Evolutionary conservation across 2,797 vertebrate genomes (phyloP).

Genomic region (Pangasius larnaudii): DNA sequence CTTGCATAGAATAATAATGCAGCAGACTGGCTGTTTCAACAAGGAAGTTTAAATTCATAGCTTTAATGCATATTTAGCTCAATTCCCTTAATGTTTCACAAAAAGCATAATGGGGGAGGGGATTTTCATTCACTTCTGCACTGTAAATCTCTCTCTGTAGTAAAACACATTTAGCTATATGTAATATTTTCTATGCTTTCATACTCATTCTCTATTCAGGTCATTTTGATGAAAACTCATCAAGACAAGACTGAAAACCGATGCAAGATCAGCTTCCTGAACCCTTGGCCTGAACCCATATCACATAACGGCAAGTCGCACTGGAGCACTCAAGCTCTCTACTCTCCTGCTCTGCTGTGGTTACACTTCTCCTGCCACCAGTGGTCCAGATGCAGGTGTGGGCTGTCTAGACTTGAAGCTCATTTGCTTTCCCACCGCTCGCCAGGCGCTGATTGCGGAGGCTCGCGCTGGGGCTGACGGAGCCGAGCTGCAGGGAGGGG

Average conservation of each 20-base stretch:
- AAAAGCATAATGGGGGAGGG: neutral
- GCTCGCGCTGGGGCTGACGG: conserved; percentile 69
- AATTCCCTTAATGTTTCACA: conserved; percentile 11
- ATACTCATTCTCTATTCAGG: neutral
- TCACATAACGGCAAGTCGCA: conserved; percentile 35
- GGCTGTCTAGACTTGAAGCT: conserved; percentile 76
- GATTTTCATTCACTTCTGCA: conserved; percentile 6
- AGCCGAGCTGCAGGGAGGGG: conserved; percentile 60
- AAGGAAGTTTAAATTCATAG: conserved; percentile 17
- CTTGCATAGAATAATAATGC: conserved; percentile 57
- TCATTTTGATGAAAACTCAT: neutral
- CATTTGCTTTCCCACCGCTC: conserved; percentile 80
- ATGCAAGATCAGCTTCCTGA: neutral
- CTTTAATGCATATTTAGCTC: conserved; percentile 30
- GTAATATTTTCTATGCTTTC: neutral
- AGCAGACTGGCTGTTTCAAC: conserved; percentile 45
- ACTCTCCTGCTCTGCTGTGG: conserved; percentile 47
- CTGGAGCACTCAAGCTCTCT: conserved; percentile 37
- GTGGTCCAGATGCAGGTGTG: conserved; percentile 73
- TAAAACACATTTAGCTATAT: neutral
- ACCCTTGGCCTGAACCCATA: conserved; percentile 32
- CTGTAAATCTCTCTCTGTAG: neutral
- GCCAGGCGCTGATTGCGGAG: conserved; percentile 77
- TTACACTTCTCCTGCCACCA: conserved; percentile 65
- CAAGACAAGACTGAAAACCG: neutral